Conservation (phyloP, 2,113 vertebrate genomes). For the Neofelis nebulosa region DNA sequence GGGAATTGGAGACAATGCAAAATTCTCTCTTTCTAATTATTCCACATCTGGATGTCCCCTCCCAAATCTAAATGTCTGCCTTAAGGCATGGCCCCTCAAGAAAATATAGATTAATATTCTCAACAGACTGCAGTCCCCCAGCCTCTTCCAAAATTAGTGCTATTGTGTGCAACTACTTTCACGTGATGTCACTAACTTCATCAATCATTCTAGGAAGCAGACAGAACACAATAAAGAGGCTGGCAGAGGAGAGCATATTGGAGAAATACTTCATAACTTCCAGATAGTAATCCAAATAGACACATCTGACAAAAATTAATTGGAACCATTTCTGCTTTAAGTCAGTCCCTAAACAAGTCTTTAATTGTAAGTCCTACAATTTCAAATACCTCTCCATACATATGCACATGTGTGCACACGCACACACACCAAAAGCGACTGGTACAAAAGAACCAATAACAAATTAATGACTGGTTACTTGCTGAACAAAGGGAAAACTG, state of each 20-base stretch:
- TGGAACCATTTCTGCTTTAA: constrained; percentile 53
- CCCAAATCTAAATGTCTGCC: constrained; percentile 75
- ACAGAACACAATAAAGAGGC: neutral
- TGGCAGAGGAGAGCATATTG: constrained; percentile 26
- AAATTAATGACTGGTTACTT: constrained; percentile 63
- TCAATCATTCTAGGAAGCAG: constrained; percentile 52
- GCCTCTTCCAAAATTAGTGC: constrained; percentile 65
- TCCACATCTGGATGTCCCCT: constrained; percentile 75
- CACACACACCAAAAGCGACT: neutral
- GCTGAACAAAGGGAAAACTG: constrained; percentile 66
- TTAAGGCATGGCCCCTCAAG: constrained; percentile 67
- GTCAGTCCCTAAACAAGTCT: constrained; percentile 29
- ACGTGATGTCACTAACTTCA: constrained; percentile 65
- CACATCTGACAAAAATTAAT: constrained; percentile 58
- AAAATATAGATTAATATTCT: constrained; percentile 71
- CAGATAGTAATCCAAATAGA: constrained; percentile 54
- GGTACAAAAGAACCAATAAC: constrained; percentile 35
- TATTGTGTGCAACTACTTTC: constrained; percentile 49
- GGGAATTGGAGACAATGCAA: constrained; percentile 68
- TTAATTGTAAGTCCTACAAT: constrained; percentile 58
- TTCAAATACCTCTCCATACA: constrained; percentile 46
- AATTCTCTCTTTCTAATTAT: constrained; percentile 79
- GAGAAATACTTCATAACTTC: neutral
- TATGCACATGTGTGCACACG: rapidly evolving
- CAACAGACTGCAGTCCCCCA: constrained; percentile 59